phyloP scores from a whole-genome alignment of 2,113 vertebrate genomes.

The Rhineura floridana region DNA sequence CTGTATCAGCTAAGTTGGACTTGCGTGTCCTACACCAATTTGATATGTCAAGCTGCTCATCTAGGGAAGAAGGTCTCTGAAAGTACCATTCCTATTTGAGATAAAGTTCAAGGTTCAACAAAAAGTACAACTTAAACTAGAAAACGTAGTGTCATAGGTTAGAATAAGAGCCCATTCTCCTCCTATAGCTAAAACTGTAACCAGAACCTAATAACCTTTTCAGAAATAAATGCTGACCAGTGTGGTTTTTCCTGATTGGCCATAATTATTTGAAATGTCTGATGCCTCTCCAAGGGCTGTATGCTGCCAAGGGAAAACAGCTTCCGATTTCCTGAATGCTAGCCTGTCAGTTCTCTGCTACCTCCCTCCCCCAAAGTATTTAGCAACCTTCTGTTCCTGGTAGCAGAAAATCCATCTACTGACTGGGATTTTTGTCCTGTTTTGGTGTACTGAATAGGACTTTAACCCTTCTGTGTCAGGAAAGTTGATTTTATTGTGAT shows the following conservation, averaged over 20 bases:
- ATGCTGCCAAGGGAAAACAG: neutral
- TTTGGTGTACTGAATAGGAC: neutral
- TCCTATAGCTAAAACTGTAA: neutral
- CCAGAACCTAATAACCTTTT: neutral
- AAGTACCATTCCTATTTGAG: neutral
- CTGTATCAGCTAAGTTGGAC: too few species aligned
- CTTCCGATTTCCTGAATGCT: neutral
- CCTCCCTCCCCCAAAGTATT: neutral
- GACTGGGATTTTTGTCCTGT: neutral
- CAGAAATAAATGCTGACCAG: neutral
- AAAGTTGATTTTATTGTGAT: neutral
- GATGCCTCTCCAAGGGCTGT: neutral
- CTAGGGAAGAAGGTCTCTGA: neutral
- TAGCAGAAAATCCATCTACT: neutral
- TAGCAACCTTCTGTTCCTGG: neutral
- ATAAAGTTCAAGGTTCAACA: neutral
- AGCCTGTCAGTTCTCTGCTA: neutral
- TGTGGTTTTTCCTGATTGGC: neutral
- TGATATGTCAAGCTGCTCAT: neutral
- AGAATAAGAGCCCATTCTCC: neutral
- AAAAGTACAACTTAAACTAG: neutral
- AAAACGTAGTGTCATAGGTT: neutral
- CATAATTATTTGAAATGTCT: neutral
- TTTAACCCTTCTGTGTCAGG: neutral
- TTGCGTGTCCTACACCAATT: too few species aligned